These are phyloP conservation scores for Cardinalis cardinalis DNA, from an alignment of 2,113 vertebrate species.

Conservation along the genomic window DNA sequence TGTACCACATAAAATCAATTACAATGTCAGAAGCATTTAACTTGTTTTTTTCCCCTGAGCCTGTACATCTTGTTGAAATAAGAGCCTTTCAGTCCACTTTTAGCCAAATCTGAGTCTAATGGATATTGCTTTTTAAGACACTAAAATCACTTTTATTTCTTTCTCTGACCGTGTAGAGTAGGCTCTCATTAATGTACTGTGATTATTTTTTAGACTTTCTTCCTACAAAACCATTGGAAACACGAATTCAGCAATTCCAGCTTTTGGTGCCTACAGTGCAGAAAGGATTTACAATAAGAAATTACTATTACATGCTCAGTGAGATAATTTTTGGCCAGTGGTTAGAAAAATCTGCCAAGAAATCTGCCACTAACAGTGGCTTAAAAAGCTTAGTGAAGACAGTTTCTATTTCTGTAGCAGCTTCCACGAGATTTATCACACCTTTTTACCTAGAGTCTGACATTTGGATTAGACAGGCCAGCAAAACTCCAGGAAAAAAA, in stretches of 20 bases:
- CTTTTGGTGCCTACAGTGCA: neutral
- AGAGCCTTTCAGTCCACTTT: slow-evolving; percentile 43
- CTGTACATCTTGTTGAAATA: slow-evolving; percentile 50
- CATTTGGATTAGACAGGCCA: neutral
- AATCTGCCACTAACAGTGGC: neutral
- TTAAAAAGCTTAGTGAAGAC: slow-evolving; percentile 16
- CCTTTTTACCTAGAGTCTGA: neutral
- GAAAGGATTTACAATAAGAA: slow-evolving; percentile 45
- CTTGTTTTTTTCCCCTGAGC: slow-evolving; percentile 18
- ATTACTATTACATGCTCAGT: neutral
- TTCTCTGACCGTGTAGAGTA: slow-evolving; percentile 15
- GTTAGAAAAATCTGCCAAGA: slow-evolving; percentile 8
- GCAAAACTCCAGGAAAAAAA: neutral
- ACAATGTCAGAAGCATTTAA: slow-evolving; percentile 44
- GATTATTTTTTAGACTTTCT: slow-evolving; percentile 24
- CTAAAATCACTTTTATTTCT: slow-evolving; percentile 47
- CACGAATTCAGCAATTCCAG: slow-evolving; percentile 56
- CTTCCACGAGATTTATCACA: neutral
- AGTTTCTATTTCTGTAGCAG: neutral
- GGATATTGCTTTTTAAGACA: slow-evolving; percentile 65
- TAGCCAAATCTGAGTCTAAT: slow-evolving; percentile 62
- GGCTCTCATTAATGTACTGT: slow-evolving; percentile 35
- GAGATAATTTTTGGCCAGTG: slow-evolving; percentile 27
- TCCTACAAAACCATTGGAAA: slow-evolving; percentile 13
- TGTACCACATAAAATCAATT: slow-evolving; percentile 66